phyloP scores from a whole-genome alignment of 2,113 vertebrate genomes.

The Gasterosteus aculeatus region DNA sequence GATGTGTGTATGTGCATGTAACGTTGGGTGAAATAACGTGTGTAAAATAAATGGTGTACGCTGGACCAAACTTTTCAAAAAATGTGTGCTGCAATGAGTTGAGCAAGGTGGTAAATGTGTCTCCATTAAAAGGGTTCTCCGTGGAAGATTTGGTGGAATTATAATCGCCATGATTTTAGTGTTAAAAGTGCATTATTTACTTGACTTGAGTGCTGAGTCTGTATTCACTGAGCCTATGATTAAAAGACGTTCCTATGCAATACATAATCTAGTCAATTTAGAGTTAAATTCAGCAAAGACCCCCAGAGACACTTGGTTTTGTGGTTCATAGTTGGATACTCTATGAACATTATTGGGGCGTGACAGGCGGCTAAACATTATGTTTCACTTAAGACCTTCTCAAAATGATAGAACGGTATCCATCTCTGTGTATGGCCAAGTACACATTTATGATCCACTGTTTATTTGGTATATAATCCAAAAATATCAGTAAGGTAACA shows the following conservation, averaged over 20 bases:
- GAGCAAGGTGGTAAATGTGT: slow-evolving; percentile 57
- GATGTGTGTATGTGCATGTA: slow-evolving; percentile 55
- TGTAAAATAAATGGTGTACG: slow-evolving; percentile 49
- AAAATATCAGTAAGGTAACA: neutral
- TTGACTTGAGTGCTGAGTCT: neutral
- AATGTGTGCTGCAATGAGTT: slow-evolving; percentile 42
- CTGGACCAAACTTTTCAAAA: slow-evolving; percentile 60
- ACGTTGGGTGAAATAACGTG: slow-evolving; percentile 38
- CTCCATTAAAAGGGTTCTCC: slow-evolving; percentile 45
- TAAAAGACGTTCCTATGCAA: neutral
- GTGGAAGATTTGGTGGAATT: slow-evolving; percentile 8
- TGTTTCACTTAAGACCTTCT: neutral
- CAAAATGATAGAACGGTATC: neutral
- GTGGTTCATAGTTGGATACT: neutral
- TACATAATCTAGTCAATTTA: neutral
- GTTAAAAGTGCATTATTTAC: neutral
- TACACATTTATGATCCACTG: neutral
- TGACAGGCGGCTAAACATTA: neutral
- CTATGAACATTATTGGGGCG: neutral
- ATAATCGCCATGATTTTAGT: neutral
- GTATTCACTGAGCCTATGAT: neutral
- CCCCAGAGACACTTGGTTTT: neutral
- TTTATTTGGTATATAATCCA: neutral
- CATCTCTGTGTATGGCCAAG: neutral
- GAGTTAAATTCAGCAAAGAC: neutral